Conservation (phyloP, 1,140 invertebrate genomes). For the Drosophila seguyi region DNA sequence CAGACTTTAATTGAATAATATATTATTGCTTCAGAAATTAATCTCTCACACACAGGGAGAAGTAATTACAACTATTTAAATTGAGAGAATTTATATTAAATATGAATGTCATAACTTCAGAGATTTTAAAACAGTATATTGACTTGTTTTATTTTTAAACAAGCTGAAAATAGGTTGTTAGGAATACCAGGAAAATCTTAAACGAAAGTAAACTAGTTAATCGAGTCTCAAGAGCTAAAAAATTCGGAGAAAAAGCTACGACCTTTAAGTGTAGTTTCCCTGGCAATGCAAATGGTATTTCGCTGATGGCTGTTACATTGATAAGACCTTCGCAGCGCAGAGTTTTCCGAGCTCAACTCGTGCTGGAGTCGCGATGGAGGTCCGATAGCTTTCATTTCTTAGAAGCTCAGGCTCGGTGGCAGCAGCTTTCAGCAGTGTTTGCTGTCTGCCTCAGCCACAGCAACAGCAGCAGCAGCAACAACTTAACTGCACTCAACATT, state of each 20-base stretch:
- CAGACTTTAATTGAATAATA: conserved; percentile 18
- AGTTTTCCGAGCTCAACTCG: neutral
- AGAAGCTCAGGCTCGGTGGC: conserved; percentile 12
- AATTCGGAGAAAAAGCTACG: neutral
- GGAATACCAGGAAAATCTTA: neutral
- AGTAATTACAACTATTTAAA: no score
- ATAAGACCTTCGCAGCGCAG: neutral
- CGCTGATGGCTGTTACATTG: conserved; percentile 27
- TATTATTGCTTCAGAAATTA: conserved; percentile 17
- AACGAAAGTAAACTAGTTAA: neutral
- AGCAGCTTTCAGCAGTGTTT: conserved; percentile 34
- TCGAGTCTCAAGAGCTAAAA: neutral
- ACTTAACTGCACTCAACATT: conserved; percentile 69
- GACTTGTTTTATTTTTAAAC: neutral
- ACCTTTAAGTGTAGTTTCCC: neutral
- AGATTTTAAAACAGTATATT: neutral
- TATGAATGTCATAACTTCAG: neutral
- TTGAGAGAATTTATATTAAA: neutral
- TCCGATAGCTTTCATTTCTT: conserved; percentile 43
- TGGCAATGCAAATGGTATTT: conserved; percentile 19
- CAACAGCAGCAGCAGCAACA: conserved; percentile 14
- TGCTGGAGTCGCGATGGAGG: conserved; percentile 14
- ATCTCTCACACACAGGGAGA: neutral
- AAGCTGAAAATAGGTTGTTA: neutral
- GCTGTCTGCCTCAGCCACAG: conserved; percentile 31